These are phyloP conservation scores for Lamellibrachia luymesi DNA, from an alignment of 1,140 invertebrate species.

Conservation along the genomic window DNA sequence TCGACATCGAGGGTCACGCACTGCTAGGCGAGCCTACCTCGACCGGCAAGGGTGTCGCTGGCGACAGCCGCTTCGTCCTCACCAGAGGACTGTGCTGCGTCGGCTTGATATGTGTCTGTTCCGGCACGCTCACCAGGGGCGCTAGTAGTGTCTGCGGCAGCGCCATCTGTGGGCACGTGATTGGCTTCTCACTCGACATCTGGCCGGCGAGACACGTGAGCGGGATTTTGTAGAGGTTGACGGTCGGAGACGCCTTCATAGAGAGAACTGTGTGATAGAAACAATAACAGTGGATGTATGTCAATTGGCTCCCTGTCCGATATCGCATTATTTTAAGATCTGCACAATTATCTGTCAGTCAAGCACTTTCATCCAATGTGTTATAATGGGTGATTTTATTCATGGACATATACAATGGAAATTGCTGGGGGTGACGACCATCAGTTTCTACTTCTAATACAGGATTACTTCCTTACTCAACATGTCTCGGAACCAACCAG, in stretches of 20 bases:
- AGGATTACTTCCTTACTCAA: no score
- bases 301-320: no score
- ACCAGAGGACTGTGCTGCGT: constrained; percentile 42
- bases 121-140: constrained; percentile 35
- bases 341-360: no score
- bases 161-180: constrained; percentile 22
- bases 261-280: not conserved
- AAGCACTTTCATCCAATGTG: no score
- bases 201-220: constrained; percentile 48
- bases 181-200: constrained; percentile 34
- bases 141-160: constrained; percentile 40
- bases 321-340: no score
- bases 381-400: no score
- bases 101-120: constrained; percentile 30
- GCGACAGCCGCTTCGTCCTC: constrained; percentile 34
- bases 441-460: no score
- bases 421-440: no score
- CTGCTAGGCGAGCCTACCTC: constrained; percentile 6
- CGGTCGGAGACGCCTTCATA: not conserved
- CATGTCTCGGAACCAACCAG: no score
- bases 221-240: constrained; percentile 48
- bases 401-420: no score
- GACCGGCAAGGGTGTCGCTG: not conserved
- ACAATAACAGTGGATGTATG: not conserved
- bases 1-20: not conserved